Evolutionary conservation across 2,113 vertebrate species (phyloP).

Genomic region (Ctenomys sociabilis): DNA sequence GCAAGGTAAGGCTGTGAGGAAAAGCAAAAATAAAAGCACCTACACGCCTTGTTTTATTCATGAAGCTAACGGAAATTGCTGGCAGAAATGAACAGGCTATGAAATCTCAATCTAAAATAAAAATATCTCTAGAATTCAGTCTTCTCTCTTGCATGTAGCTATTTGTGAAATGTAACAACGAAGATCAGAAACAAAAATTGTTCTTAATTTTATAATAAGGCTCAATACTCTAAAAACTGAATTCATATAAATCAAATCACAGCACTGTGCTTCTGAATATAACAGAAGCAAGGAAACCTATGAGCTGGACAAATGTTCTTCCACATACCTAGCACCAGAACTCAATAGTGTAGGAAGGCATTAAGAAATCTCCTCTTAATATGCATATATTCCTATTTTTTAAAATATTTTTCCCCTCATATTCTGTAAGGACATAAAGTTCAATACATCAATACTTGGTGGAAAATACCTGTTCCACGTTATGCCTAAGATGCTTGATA

Average conservation of each 20-base stretch:
- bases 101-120: conserved; percentile 23
- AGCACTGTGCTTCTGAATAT: not conserved
- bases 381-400: no score
- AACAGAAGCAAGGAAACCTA: not conserved
- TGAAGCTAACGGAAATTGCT: not conserved
- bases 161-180: not conserved
- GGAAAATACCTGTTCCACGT: no score
- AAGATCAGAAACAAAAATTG: not conserved
- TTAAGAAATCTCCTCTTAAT: not conserved
- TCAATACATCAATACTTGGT: no score
- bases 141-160: conserved; percentile 9
- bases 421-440: no score
- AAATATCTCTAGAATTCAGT: conserved; percentile 15
- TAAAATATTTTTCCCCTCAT: no score
- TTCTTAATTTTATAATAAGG: conserved; percentile 26
- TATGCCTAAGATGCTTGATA: no score
- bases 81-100: conserved; percentile 7
- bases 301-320: not conserved
- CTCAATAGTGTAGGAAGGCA: not conserved
- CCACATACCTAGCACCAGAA: not conserved
- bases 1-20: not conserved
- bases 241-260: conserved; percentile 4
- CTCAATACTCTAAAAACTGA: not conserved
- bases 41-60: conserved; percentile 23
- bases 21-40: not conserved